Percentiles rank a stretch among this genome's conserved stretches.
Conservation (phyloP, 2,113 vertebrate species). For the Scortum barcoo region DNA sequence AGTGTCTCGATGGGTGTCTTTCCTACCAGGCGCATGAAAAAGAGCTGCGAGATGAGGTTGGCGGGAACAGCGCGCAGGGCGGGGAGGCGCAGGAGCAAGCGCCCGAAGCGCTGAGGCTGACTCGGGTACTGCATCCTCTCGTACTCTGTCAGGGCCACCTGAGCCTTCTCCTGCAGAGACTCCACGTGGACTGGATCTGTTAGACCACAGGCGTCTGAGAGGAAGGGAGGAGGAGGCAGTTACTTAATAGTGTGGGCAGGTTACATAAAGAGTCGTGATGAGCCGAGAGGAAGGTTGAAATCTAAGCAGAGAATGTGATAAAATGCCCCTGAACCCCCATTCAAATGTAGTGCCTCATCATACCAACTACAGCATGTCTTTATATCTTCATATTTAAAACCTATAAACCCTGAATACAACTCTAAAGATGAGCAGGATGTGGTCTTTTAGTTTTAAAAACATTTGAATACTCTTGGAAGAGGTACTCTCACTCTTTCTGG, state of each 20-base stretch:
- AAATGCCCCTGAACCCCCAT: conserved; percentile 7
- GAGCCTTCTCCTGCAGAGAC: conserved; percentile 95
- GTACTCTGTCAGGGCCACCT: conserved; percentile 95
- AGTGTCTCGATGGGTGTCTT: conserved; percentile 97
- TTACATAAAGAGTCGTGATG: conserved; percentile 77
- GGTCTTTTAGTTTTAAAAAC: background rate
- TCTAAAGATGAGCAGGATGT: background rate
- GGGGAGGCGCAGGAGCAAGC: conserved; percentile 92
- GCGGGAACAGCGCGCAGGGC: conserved; percentile 93
- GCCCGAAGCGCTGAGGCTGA: conserved; percentile 94
- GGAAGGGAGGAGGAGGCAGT: conserved; percentile 50
- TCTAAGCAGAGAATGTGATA: conserved; percentile 27
- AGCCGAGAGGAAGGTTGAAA: conserved; percentile 42
- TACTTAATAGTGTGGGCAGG: conserved; percentile 72
- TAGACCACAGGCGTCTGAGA: conserved; percentile 92
- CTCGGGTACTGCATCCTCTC: conserved; percentile 92
- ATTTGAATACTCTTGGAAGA: background rate
- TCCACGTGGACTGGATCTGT: conserved; percentile 94
- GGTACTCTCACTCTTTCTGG: background rate
- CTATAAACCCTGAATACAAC: background rate
- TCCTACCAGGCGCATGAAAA: conserved; percentile 97
- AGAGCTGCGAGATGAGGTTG: conserved; percentile 95
- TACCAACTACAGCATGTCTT: too few relatives aligned
- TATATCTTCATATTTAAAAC: too few relatives aligned
- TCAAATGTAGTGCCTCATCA: conserved; percentile 20